A percentile compares a stretch with the other conserved stretches of the same genome.
Evolutionary conservation across 2,113 vertebrate species (phyloP).

Genomic region (Sterrhoptilus dennistouni): DNA sequence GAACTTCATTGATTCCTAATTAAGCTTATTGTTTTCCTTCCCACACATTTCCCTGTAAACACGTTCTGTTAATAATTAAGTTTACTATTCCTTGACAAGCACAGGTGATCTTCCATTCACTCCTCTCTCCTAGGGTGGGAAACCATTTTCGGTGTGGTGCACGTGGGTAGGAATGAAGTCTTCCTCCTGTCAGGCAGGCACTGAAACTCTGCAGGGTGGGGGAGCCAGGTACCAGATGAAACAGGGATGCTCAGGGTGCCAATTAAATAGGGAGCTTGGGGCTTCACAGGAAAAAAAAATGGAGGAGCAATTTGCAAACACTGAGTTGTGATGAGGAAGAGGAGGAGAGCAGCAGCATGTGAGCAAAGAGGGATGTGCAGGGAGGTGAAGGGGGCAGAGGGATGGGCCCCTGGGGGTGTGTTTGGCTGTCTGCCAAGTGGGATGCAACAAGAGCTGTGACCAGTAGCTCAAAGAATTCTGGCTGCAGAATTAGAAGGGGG

Average conservation of each 20-base stretch:
- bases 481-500: background rate
- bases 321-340: background rate
- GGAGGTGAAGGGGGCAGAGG: background rate
- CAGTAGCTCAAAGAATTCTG: background rate
- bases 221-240: background rate
- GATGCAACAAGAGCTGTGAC: background rate
- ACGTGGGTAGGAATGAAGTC: background rate
- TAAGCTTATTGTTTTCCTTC: conserved; percentile 51
- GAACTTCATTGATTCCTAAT: conserved; percentile 69
- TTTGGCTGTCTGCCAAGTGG: background rate
- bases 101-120: conserved; percentile 51
- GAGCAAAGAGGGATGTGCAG: background rate
- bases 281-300: background rate
- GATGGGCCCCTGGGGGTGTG: background rate
- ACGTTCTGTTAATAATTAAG: conserved; percentile 27
- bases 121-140: conserved; percentile 19
- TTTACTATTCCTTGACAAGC: conserved; percentile 60
- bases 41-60: conserved; percentile 31
- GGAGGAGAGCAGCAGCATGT: background rate
- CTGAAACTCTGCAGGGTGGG: background rate
- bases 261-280: background rate
- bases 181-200: conserved; percentile 6
- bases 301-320: background rate
- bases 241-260: background rate
- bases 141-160: background rate